Base-by-base conservation (phyloP, 2,888 invertebrate species). In the Oscheius sp. region DNA sequence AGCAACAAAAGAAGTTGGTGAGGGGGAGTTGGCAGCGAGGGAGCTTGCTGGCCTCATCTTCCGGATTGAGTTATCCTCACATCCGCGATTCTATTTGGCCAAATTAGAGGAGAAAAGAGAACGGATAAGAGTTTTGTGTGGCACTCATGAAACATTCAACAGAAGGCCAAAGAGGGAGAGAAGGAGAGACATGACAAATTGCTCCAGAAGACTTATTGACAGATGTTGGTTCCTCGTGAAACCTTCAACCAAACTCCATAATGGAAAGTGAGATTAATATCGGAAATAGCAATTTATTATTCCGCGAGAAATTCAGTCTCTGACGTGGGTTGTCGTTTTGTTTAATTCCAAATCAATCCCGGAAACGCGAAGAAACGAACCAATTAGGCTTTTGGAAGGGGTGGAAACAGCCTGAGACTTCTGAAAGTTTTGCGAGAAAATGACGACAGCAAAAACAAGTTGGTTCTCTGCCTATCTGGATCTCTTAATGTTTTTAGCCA, bases 61-160 rank as follows among this genome's bases (percentile, higher is more conserved):
- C 61, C 61, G 55, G 61, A 61, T 61, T 61, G 61, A 61, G 61
- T 61, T 61, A 61, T 61, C 61, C 20, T 17, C 55, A 45, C 61
- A 61, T 61, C 61, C 61, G 61, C 61, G 33, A n/a, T n/a, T n/a
- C 57, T 37, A 15, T 37, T 8, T 27, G 45, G 20, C 55, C 34
- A n/a, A 6, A 45, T 25, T n/a, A n/a, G n/a, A 17, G 25, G 37
- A 42, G 17, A 34, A 58, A 20, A 39, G 46, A 63, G 46, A 6
- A 3, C 5, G 45, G 25, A 46, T 25, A 45, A 48, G 23, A 58
- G 20, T n/a, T n/a, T n/a, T n/a, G n/a, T n/a, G n/a, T n/a, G 42
- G 17, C 29, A 6, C 29, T 25, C 27, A 52, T 25, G 29, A 52
- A 55, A 55, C 37, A 55, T 20, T 34, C n/a, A 33, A 55, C 37